Conservation (phyloP, 2,113 vertebrate species). For the Paraplagusia blochii region DNA sequence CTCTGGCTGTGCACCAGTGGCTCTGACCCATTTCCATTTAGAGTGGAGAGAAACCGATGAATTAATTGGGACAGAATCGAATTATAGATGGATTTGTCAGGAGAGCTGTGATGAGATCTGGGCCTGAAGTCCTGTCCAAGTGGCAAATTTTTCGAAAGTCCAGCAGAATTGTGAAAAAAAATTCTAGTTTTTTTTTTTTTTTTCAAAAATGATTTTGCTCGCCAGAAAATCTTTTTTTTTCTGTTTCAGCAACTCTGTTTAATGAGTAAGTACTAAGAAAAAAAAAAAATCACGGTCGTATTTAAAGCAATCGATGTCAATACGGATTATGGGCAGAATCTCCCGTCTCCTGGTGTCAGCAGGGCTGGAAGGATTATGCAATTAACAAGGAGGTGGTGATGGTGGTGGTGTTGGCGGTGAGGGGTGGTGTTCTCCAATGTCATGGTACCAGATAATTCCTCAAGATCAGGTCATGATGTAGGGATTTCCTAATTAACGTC, state of each 20-base stretch:
- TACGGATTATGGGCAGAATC: conserved; percentile 1
- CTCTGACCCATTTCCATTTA: conserved; percentile 67
- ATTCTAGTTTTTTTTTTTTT: too few relatives aligned
- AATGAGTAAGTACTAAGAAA: background rate
- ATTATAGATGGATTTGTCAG: conserved; percentile 54
- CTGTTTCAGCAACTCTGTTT: too few relatives aligned
- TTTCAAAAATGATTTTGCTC: too few relatives aligned
- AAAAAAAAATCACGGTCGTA: background rate
- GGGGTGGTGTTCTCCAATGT: background rate
- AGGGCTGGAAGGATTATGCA: background rate
- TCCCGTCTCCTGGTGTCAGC: background rate
- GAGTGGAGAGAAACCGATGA: conserved; percentile 58
- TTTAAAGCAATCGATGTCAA: conserved; percentile 13
- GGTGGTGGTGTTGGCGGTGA: too few relatives aligned
- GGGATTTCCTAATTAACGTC: background rate
- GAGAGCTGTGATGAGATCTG: conserved; percentile 30
- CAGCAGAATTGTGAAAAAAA: too few relatives aligned
- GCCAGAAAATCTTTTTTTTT: too few relatives aligned
- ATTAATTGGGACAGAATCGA: conserved; percentile 68
- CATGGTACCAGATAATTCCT: background rate
- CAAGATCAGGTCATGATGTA: background rate
- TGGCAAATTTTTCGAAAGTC: too few relatives aligned
- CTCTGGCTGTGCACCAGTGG: conserved; percentile 32
- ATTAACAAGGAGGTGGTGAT: too few relatives aligned
- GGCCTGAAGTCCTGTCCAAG: conserved; percentile 25